phyloP scores from a whole-genome alignment of 2,888 invertebrate species.

The Mesorhabditis sp. region DNA sequence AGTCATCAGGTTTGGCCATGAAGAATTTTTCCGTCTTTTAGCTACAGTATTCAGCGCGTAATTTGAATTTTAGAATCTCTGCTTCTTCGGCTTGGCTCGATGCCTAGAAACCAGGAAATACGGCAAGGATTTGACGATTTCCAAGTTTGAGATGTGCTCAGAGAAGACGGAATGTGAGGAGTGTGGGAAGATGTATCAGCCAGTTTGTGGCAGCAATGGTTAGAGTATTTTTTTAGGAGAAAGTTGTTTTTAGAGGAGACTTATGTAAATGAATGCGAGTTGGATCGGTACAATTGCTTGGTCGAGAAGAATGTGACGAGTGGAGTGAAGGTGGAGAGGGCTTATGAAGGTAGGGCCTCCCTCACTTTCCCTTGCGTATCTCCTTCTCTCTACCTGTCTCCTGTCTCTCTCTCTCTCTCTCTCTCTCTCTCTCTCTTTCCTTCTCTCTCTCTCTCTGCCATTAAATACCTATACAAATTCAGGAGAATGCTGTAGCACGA shows the following conservation, averaged over 20 bases:
- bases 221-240: background rate
- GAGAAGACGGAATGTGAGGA: constrained; percentile 28
- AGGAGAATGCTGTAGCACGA: constrained; percentile 44
- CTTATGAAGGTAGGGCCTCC: constrained; percentile 26
- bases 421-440: too few relatives aligned
- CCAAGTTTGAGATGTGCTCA: constrained; percentile 36
- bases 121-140: constrained; percentile 36
- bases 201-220: constrained; percentile 46
- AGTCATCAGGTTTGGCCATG: constrained; percentile 27
- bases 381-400: too few relatives aligned
- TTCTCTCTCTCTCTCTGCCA: too few relatives aligned
- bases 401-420: too few relatives aligned
- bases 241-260: constrained; percentile 29
- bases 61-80: constrained; percentile 40
- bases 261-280: constrained; percentile 42
- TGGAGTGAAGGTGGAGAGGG: constrained; percentile 21
- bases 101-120: constrained; percentile 39
- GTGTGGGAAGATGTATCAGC: constrained; percentile 41
- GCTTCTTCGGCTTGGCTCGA: constrained; percentile 43
- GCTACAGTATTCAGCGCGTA: background rate
- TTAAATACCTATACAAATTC: background rate
- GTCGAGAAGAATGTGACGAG: constrained; percentile 25
- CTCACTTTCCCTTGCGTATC: background rate
- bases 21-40: background rate
- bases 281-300: constrained; percentile 40